Evolutionary conservation across 2,888 invertebrate species (phyloP), one percentile per base, ranked within the genome.

Genomic region (Stegophylla sp.): DNA sequence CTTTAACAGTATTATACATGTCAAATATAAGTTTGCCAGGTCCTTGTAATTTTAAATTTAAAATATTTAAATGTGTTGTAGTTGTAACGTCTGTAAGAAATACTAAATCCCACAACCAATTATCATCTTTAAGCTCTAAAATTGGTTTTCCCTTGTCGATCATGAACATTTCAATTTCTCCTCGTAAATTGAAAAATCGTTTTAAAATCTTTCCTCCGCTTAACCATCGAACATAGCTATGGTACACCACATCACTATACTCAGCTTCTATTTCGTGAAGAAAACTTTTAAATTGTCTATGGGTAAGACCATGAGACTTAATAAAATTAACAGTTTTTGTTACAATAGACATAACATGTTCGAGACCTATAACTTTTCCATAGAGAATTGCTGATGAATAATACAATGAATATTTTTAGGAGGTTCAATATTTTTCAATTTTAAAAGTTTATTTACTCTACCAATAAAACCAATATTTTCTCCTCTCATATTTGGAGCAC

Each of bases 141-240:
- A 83, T 81, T 64, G 69, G 82, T 48, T 82, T 82, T 75, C 56
- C 79, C 82, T 82, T 83, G 56, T 83, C 83, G 64, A 75, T 83
- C 83, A 83, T 82, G 76, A 81, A 83, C 51, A 81, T 83, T 81
- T 83, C 82, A 82, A 82, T 83, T 63, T 81, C n/a, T n/a, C n/a
- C 81, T 67, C 73, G 74, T 67, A 83, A 61, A 48, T 83, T 81
- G 66, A 82, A 82, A 83, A 83, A 81, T 66, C 66, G 64, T 77
- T 87, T 45, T 17, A 63, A 48, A n/a, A 79, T 23, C 23, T n/a
- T n/a, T n/a, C n/a, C n/a, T n/a, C n/a, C n/a, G n/a, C n/a, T n/a
- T n/a, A n/a, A n/a, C n/a, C n/a, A n/a, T n/a, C n/a, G n/a, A n/a
- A n/a, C 56, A 23, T 56, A 10, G 1, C 9, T 23, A 23, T 56